A percentile compares a stretch with the other conserved stretches of the same genome.
Conservation (phyloP, 2,888 invertebrate genomes). For the Agriopis marginaria region DNA sequence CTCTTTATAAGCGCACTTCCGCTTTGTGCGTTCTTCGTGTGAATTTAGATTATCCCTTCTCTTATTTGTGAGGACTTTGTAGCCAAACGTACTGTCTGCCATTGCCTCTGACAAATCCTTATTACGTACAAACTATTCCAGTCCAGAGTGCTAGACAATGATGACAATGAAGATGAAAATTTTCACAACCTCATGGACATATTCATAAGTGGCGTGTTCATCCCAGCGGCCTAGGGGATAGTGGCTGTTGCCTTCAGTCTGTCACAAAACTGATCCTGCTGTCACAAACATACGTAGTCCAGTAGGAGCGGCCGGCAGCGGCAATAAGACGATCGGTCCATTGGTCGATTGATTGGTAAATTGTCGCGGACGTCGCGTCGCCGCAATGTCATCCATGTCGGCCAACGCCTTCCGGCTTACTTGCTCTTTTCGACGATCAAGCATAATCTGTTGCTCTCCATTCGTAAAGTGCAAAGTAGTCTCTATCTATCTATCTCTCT, state of each 20-base stretch:
- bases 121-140: too few relatives aligned
- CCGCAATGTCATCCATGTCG: conserved; percentile 57
- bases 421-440: conserved; percentile 61
- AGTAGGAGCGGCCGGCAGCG: conserved; percentile 6
- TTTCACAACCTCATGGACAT: too few relatives aligned
- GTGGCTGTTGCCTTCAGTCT: too few relatives aligned
- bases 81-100: neutral
- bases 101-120: neutral
- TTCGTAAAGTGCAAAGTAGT: neutral
- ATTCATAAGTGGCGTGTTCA: too few relatives aligned
- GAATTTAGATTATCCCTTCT: conserved; percentile 5
- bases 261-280: neutral
- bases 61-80: neutral
- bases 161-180: too few relatives aligned
- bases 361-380: conserved; percentile 56
- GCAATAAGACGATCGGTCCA: conserved; percentile 45
- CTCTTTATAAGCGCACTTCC: conserved; percentile 24
- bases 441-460: conserved; percentile 1
- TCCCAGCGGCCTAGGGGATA: too few relatives aligned
- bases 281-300: neutral
- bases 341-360: conserved; percentile 76
- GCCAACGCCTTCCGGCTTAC: conserved; percentile 60
- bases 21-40: conserved; percentile 12
- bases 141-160: too few relatives aligned
- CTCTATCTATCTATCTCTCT: conserved; percentile 2